These are phyloP conservation scores for Leuciscus idus DNA, from an alignment of 2,113 vertebrate genomes.

Conservation along the genomic window DNA sequence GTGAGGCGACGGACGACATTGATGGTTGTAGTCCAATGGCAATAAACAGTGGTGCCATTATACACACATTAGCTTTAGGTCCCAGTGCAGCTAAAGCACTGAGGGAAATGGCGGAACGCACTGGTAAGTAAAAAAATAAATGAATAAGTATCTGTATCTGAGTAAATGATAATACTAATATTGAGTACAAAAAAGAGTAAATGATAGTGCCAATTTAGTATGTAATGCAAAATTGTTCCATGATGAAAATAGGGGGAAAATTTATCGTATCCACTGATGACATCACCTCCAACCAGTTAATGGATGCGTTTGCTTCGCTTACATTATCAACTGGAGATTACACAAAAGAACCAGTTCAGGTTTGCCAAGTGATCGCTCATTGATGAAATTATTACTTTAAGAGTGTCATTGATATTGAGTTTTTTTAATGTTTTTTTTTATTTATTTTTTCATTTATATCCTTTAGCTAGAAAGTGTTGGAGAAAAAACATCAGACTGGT, in stretches of 20 bases:
- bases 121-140: conserved; percentile 58
- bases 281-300: conserved; percentile 61
- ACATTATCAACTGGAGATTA: conserved; percentile 64
- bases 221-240: background rate
- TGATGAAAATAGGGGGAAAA: conserved; percentile 61
- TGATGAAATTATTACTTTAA: background rate
- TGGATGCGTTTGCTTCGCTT: conserved; percentile 73
- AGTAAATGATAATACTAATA: background rate
- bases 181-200: no score
- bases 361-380: conserved; percentile 21
- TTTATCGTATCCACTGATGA: no score
- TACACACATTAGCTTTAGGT: conserved; percentile 71
- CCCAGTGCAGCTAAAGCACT: conserved; percentile 50
- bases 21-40: conserved; percentile 51
- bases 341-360: conserved; percentile 70
- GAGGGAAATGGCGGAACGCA: conserved; percentile 60
- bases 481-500: conserved; percentile 49
- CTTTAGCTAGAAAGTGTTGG: conserved; percentile 70
- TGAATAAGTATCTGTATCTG: background rate
- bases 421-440: background rate
- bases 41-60: conserved; percentile 62
- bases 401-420: conserved; percentile 8
- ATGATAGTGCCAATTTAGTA: no score
- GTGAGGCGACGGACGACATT: conserved; percentile 45
- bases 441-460: background rate